Conservation (phyloP, 1,140 invertebrate genomes). For the Heliothis subflexa region DNA sequence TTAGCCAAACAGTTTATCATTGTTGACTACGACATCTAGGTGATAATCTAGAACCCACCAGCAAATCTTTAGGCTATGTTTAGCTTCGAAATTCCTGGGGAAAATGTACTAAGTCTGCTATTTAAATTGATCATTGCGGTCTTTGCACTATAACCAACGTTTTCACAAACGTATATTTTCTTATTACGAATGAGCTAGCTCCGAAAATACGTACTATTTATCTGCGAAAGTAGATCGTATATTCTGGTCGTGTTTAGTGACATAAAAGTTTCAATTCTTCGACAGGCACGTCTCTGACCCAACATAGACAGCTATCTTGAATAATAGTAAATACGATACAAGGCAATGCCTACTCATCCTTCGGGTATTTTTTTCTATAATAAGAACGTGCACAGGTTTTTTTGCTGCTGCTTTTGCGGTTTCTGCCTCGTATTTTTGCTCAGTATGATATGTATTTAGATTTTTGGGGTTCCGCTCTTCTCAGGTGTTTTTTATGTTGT, state of each 20-base stretch:
- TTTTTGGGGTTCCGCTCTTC: too few species aligned
- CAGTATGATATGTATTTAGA: too few species aligned
- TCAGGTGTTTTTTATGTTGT: too few species aligned
- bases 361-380: not conserved
- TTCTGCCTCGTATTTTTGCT: not conserved
- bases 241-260: slow-evolving; percentile 35
- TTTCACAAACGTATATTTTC: not conserved
- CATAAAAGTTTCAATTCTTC: slow-evolving; percentile 43
- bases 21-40: not conserved
- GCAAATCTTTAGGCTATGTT: too few species aligned
- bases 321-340: slow-evolving; percentile 9
- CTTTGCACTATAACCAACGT: not conserved
- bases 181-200: not conserved
- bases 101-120: too few species aligned
- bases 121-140: not conserved
- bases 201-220: slow-evolving; percentile 18
- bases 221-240: not conserved
- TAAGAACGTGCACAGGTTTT: not conserved
- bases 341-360: not conserved
- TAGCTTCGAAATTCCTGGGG: too few species aligned
- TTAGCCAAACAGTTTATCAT: not conserved
- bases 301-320: slow-evolving; percentile 8
- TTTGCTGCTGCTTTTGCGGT: not conserved
- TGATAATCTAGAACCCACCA: not conserved
- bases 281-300: slow-evolving; percentile 24